Evolutionary conservation across 2,888 invertebrate species (phyloP), one percentile per base, ranked within the genome.

Genomic region (Orthonychiurus folsomi): DNA sequence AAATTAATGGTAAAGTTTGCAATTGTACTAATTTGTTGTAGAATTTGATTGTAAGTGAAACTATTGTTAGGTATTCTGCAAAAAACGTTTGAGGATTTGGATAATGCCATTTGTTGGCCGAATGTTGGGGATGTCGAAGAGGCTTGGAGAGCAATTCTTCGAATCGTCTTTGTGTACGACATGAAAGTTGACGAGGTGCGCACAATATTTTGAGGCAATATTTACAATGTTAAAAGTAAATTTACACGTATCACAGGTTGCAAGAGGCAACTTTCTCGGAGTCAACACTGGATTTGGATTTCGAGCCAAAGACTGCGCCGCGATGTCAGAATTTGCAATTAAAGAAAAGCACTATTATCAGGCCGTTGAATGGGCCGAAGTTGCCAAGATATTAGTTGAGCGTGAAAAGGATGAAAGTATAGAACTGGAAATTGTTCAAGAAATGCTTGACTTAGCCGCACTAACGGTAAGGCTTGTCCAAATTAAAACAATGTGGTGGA

Each of bases 151-250:
- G 62, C 62, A n/a, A 57, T 69, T 15, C 62, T 69, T 24, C 23
- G 64, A 27, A 60, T 69, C 15, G 66, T 67, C 21, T 63, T 66
- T 27, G 63, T 62, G 1, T 61, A 69, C 28, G 66, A 67, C 26
- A 61, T 69, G 47, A 61, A 66, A 25, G 58, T 64, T 2, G 26
- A 60, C 15, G 50, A 63, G n/a, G 69, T 67, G 50, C 15, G 52
- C 26, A 5, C 20, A 28, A n/a, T 26, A 56, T 58, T 48, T 15
- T 57, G 27, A 3, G 27, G 15, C 23, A 57, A 57, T 21, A 28
- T n/a, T 28, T 28, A 9, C 47, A 26, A 25, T 24, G 24, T 23
- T 56, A 20, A 20, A 26, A n/a, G n/a, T 56, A 20, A 28, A 18
- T 20, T n/a, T 47, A 48, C 5, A 18, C 18, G n/a, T 20, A 58